Evolutionary conservation across 92 coral and sea anemone species (phyloP), one percentile per base, ranked within the genome.

Genomic region (Epizoanthus stellaris): DNA sequence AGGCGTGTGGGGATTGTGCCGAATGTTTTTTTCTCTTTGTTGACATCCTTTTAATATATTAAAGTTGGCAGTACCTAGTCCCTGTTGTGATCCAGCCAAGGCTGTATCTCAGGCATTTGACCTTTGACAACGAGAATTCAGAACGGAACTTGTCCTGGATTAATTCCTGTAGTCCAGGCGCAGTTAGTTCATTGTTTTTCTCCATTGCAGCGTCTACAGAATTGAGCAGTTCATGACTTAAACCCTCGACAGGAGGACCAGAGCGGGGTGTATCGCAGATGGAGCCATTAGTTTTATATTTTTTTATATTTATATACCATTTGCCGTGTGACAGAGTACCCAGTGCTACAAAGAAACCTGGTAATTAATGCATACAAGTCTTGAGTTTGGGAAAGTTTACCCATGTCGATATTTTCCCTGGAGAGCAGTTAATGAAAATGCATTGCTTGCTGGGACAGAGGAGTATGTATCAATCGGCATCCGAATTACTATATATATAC

Each of bases 61-160:
- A 23, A n/a, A 87, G 77, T 56, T 82, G 91, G 84, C 91, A 82
- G 73, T 82, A 87, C 70, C 74, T 82, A 0, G 83, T 84, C 6
- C 81, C 76, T 0, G 91, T 89, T 16, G 63, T 39, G 65, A 82
- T 54, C 88, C 85, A 83, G 36, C 91, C 85, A 49, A 82, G 72
- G 19, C 52, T 81, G 47, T 43, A 60, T 11, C 72, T 38, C 49
- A 72, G 81, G 17, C 64, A n/a, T 40, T 61, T 84, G 59, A 70
- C 70, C 34, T 80, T 72, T 20, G 60, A 56, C 20, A 56, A 40
- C 58, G 87, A 73, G 49, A 80, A 80, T 20, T 56, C 40, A 19
- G 6, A 49, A 19, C 80, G 73, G 34, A 67, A 80, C 65, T 64
- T 69, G 5, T 39, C 53, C 47, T 77, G 60, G 67, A 77, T 77